phyloP scores from a whole-genome alignment of 2,888 invertebrate species.

The Agrotis clavis region DNA sequence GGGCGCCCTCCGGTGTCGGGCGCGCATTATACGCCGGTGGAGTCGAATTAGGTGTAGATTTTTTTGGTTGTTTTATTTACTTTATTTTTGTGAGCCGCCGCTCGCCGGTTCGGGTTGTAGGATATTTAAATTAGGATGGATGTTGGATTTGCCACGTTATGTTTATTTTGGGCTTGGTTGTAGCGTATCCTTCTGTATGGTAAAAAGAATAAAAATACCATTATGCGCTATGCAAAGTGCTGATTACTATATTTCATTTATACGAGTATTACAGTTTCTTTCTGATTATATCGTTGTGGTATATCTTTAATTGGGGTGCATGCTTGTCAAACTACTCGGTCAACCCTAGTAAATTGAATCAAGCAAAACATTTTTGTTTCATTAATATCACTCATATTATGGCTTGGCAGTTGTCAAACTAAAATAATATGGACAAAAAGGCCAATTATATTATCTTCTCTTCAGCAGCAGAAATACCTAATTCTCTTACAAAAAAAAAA shows the following conservation, averaged over 20 bases:
- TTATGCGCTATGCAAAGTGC: not conserved
- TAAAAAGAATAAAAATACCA: not conserved
- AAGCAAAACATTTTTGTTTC: not conserved
- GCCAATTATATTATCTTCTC: not conserved
- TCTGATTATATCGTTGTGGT: not conserved
- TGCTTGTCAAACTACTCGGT: not conserved
- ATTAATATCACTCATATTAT: not conserved
- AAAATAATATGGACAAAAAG: not conserved
- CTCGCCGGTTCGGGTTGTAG: slow-evolving; percentile 12
- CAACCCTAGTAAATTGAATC: not conserved
- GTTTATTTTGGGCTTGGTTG: slow-evolving; percentile 9
- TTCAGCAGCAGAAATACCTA: not conserved
- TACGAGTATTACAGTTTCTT: not conserved
- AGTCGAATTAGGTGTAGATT: slow-evolving; percentile 72
- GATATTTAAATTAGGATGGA: slow-evolving; percentile 41
- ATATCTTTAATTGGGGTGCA: not conserved
- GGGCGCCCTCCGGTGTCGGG: slow-evolving; percentile 90
- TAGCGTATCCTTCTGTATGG: not conserved
- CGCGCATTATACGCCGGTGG: slow-evolving; percentile 74
- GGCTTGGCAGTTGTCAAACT: not conserved
- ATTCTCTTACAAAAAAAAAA: slow-evolving; percentile 38
- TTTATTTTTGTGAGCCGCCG: slow-evolving; percentile 29
- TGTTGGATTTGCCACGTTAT: slow-evolving; percentile 22
- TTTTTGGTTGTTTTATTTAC: slow-evolving; percentile 51
- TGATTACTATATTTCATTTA: not conserved